Evolutionary conservation across 2,888 invertebrate species (phyloP), one percentile per base, ranked within the genome.

Genomic region (Aphodius sticticus): DNA sequence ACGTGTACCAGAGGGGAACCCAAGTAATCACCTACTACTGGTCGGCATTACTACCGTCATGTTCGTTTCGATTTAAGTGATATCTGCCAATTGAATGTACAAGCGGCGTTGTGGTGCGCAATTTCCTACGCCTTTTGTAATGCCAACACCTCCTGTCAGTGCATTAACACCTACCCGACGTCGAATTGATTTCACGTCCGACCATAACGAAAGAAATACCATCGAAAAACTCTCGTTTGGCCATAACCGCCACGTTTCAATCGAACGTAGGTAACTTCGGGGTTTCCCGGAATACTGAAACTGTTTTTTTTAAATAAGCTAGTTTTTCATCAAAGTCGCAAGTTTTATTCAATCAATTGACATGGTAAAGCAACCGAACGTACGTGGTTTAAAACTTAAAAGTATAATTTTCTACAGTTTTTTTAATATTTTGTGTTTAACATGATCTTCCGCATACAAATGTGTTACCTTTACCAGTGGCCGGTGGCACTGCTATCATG

Each of bases 71-170:
- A 16, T 15, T 37, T 37, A 79, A 79, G 70, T 76, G 76, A 81
- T 81, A 78, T 76, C 77, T 80, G 81, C 82, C 82, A 82, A 82
- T 82, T 83, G 82, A 83, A 82, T 82, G 80, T 53, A 53, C 7
- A 53, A 53, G 53, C 53, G 7, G 53, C 78, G 79, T 80, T 81
- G 78, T 77, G 81, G 81, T 82, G 81, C 80, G 83, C 83, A 82
- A 83, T 82, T 82, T 83, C 80, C 77, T 76, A 38, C 78, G 53
- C 12, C 72, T 75, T 69, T 78, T 80, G 74, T 80, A 70, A 36
- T 74, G 71, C 76, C 78, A 77, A 80, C 77, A 37, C 70, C 26
- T 53, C 53, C 53, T 53, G 53, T 53, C 53, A 53, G 53, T 53
- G 53, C 53, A 53, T 53, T 53, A 53, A 53, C 53, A 53, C 53